Conservation (phyloP, 1,140 invertebrate species). For the Cydia fagiglandana region DNA sequence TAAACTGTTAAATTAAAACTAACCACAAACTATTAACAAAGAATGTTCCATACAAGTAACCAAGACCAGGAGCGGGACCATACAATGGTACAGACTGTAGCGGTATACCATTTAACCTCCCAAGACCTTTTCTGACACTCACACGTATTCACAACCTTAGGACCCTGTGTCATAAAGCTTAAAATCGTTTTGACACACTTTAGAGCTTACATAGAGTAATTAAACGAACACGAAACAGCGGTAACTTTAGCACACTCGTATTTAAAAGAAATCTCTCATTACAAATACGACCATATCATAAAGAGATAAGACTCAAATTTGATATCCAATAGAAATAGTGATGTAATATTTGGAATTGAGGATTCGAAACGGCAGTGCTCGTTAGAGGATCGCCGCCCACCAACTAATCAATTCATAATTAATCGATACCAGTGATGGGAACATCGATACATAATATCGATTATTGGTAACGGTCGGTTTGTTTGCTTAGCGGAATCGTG, state of each 20-base stretch:
- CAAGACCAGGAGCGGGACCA: slow-evolving; percentile 12
- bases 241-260: neutral
- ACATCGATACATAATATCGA: slow-evolving; percentile 31
- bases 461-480: slow-evolving; percentile 31
- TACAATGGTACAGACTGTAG: slow-evolving; percentile 1
- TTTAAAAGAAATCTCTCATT: neutral
- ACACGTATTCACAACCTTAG: neutral
- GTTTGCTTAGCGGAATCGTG: slow-evolving; percentile 28
- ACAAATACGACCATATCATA: neutral
- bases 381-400: slow-evolving; percentile 27
- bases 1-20: neutral
- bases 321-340: neutral
- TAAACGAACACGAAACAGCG: slow-evolving; percentile 16
- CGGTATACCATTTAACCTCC: slow-evolving; percentile 22
- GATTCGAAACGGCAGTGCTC: slow-evolving; percentile 20
- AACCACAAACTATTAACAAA: slow-evolving; percentile 6
- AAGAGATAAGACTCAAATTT: neutral
- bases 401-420: slow-evolving; percentile 30
- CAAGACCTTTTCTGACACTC: neutral
- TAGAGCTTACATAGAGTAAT: slow-evolving; percentile 11
- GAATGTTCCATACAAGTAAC: slow-evolving; percentile 1
- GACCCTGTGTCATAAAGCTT: neutral
- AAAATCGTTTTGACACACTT: neutral
- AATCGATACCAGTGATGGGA: slow-evolving; percentile 28
- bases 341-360: neutral